Evolutionary conservation across 2,113 vertebrate species (phyloP).

Genomic region (Circaetus gallicus): DNA sequence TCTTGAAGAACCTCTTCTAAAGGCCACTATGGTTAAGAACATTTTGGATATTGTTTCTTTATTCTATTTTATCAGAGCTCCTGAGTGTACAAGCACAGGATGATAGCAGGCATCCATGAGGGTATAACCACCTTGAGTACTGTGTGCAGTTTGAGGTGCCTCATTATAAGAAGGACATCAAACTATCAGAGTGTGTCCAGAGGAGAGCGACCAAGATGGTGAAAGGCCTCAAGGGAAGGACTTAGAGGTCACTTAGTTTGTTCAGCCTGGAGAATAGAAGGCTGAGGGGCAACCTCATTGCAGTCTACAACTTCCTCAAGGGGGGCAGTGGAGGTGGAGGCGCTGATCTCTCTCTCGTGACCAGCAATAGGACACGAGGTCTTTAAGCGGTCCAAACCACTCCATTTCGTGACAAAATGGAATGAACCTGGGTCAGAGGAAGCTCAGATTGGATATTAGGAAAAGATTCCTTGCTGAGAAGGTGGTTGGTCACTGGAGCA

Average conservation of each 20-base stretch:
- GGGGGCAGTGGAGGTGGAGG: rapidly evolving
- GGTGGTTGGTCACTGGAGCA: neutral
- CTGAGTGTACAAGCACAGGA: neutral
- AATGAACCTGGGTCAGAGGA: neutral
- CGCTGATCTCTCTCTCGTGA: neutral
- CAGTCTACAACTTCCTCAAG: neutral
- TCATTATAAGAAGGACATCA: neutral
- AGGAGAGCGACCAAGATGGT: neutral
- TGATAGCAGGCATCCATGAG: neutral
- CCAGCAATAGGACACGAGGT: neutral
- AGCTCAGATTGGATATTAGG: neutral
- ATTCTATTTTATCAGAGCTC: neutral
- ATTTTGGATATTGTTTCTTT: neutral
- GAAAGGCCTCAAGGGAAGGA: neutral
- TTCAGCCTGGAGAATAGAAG: neutral
- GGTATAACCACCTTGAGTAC: neutral
- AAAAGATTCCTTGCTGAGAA: neutral
- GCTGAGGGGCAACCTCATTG: neutral
- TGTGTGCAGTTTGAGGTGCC: neutral
- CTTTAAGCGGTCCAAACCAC: no score
- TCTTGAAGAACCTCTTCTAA: neutral
- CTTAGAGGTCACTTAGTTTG: neutral
- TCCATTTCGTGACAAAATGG: neutral
- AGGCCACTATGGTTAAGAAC: neutral
- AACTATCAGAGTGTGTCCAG: neutral